Conservation (phyloP, 2,113 vertebrate species). For the Elephas maximus region DNA sequence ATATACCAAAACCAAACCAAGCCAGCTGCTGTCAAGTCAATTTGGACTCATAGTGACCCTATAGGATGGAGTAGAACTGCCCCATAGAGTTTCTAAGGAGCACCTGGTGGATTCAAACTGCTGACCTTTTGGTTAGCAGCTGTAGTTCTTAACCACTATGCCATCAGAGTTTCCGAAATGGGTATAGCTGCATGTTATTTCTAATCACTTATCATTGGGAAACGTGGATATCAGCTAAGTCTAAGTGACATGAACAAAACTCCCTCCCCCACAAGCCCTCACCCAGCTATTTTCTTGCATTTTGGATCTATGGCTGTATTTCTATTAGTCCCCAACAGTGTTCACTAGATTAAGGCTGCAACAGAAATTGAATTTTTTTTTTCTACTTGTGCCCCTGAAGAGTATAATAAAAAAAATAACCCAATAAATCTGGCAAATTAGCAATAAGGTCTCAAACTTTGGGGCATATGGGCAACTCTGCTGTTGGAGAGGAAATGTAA, state of each 20-base stretch:
- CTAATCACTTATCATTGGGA: neutral
- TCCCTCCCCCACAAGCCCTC: neutral
- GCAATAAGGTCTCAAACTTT: slow-evolving; percentile 37
- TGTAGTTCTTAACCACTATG: too few species aligned
- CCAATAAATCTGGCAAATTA: slow-evolving; percentile 66
- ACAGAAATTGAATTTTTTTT: slow-evolving; percentile 69
- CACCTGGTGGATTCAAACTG: too few species aligned
- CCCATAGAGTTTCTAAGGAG: too few species aligned
- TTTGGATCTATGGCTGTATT: slow-evolving; percentile 36
- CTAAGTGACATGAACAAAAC: neutral
- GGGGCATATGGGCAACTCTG: slow-evolving; percentile 30
- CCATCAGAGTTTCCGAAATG: neutral
- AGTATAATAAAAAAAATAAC: neutral
- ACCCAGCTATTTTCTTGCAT: neutral
- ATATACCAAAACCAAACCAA: too few species aligned
- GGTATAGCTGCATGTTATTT: fast-evolving
- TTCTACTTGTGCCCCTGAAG: slow-evolving; percentile 60
- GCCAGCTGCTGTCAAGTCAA: too few species aligned
- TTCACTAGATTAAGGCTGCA: slow-evolving; percentile 55
- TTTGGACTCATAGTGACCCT: too few species aligned
- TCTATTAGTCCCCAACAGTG: slow-evolving; percentile 58
- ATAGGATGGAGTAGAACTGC: too few species aligned
- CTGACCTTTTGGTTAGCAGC: too few species aligned
- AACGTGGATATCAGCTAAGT: neutral
- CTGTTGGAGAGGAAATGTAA: slow-evolving; percentile 40